These are phyloP conservation scores for Rhegmatorhina hoffmannsi DNA, from an alignment of 2,113 vertebrate species.

Conservation along the genomic window DNA sequence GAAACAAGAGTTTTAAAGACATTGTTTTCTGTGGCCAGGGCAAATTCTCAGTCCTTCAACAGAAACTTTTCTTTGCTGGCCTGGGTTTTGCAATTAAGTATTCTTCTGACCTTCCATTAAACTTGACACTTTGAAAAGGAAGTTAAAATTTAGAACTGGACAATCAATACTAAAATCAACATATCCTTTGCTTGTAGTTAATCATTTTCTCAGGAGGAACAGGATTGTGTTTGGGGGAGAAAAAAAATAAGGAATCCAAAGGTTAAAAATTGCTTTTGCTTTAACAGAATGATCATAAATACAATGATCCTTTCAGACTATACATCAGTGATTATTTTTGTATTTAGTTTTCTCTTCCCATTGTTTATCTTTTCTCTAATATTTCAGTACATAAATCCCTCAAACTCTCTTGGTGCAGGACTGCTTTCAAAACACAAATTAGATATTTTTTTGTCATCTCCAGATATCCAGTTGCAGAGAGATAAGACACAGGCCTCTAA, in stretches of 20 bases:
- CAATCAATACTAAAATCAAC: background rate
- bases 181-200: background rate
- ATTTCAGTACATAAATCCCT: background rate
- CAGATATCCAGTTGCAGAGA: background rate
- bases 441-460: conserved; percentile 3
- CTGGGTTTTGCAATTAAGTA: background rate
- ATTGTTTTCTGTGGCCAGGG: background rate
- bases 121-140: background rate
- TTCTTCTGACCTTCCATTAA: background rate
- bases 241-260: background rate
- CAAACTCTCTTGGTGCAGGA: background rate
- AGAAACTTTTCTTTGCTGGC: background rate
- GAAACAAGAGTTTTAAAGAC: background rate
- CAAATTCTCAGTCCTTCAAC: background rate
- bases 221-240: background rate
- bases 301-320: background rate
- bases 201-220: background rate
- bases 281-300: background rate
- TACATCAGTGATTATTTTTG: background rate
- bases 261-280: conserved; percentile 16
- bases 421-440: background rate
- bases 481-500: background rate
- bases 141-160: background rate
- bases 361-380: background rate
- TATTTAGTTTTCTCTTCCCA: background rate